A percentile compares a stretch with the other conserved stretches of the same genome.
Conservation (phyloP, 1,140 invertebrate genomes). For the Ostrea edulis region DNA sequence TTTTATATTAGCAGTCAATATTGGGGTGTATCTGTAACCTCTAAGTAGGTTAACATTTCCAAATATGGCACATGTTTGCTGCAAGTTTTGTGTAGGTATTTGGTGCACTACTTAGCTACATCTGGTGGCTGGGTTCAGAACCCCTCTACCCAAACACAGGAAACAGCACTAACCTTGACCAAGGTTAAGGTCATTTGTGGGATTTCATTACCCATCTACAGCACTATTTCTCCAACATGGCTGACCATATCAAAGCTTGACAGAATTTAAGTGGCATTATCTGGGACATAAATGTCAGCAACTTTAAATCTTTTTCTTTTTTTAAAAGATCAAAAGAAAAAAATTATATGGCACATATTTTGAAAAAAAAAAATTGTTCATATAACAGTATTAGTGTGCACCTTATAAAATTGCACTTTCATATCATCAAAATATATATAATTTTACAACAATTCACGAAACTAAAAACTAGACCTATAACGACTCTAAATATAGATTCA, state of each 20-base stretch:
- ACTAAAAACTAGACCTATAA: slow-evolving; percentile 46
- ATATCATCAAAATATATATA: slow-evolving; percentile 59
- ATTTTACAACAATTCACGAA: slow-evolving; percentile 57
- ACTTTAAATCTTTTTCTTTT: slow-evolving; percentile 24
- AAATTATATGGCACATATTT: slow-evolving; percentile 48
- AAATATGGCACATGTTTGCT: slow-evolving; percentile 51
- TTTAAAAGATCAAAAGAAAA: slow-evolving; percentile 18
- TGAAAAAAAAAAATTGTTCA: slow-evolving; percentile 53
- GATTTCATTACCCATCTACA: slow-evolving; percentile 34
- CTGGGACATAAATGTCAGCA: slow-evolving; percentile 17
- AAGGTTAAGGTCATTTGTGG: slow-evolving; percentile 13
- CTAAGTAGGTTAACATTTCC: slow-evolving; percentile 42
- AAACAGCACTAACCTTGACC: not conserved
- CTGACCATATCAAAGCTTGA: slow-evolving; percentile 24
- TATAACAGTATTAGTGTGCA: slow-evolving; percentile 57
- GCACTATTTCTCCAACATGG: slow-evolving; percentile 27
- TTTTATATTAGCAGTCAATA: slow-evolving; percentile 15
- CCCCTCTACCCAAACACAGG: slow-evolving; percentile 29
- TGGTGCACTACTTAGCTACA: slow-evolving; percentile 32
- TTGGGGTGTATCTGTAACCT: not conserved
- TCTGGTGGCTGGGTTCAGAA: slow-evolving; percentile 38
- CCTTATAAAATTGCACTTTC: slow-evolving; percentile 56
- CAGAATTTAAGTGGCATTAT: slow-evolving; percentile 27
- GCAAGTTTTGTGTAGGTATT: slow-evolving; percentile 32
- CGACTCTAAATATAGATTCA: slow-evolving; percentile 39